A percentile compares a stretch with the other conserved stretches of the same genome.
These are phyloP conservation scores for Thecocarcelia acutangulata DNA, from an alignment of 2,888 invertebrate species.

Conservation along the genomic window DNA sequence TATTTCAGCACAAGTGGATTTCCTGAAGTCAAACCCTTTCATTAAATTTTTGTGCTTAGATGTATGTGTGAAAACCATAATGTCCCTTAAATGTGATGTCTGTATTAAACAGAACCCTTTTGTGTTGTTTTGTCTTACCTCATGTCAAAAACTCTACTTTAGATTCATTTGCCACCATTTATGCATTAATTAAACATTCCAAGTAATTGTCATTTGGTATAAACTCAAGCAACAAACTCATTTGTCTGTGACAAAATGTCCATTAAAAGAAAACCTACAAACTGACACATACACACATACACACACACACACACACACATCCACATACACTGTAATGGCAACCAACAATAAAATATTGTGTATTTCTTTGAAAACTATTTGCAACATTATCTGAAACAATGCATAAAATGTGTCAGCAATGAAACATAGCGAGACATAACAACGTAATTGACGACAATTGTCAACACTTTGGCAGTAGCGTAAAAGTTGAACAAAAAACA, in stretches of 20 bases:
- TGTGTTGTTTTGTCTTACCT: not conserved
- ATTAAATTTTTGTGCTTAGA: no score
- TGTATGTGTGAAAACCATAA: no score
- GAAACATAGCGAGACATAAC: slow-evolving; percentile 72
- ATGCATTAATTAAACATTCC: slow-evolving; percentile 69
- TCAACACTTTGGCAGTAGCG: slow-evolving; percentile 74
- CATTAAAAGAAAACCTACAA: slow-evolving; percentile 56
- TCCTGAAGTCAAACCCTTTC: no score
- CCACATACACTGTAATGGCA: slow-evolving; percentile 9
- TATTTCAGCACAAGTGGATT: no score
- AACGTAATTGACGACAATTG: slow-evolving; percentile 79
- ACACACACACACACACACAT: not conserved
- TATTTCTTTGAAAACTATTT: slow-evolving; percentile 66
- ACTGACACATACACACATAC: slow-evolving; percentile 14
- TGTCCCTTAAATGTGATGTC: slow-evolving; percentile 36
- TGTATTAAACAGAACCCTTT: slow-evolving; percentile 28
- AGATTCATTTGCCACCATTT: slow-evolving; percentile 57
- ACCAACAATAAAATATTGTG: slow-evolving; percentile 54
- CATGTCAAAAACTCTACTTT: slow-evolving; percentile 28
- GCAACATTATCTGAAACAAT: slow-evolving; percentile 68
- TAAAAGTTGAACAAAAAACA: slow-evolving; percentile 28
- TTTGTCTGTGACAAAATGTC: slow-evolving; percentile 67
- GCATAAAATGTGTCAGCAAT: slow-evolving; percentile 69
- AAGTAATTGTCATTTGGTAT: slow-evolving; percentile 66
- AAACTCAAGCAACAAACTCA: slow-evolving; percentile 61